phyloP scores from a whole-genome alignment of 2,888 invertebrate genomes.

The Nipponacmea schrenckii region DNA sequence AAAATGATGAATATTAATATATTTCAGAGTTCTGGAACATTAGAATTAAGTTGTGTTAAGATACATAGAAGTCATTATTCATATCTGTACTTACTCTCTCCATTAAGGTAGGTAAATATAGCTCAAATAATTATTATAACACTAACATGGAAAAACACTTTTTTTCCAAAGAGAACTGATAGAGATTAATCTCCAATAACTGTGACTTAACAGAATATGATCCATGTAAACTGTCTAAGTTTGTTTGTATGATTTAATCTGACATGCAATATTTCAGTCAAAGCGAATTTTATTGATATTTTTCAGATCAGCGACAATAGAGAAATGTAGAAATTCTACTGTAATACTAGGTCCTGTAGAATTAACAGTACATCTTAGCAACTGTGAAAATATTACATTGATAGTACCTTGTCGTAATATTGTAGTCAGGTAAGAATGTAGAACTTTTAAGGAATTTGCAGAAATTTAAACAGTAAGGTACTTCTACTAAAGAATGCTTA shows the following conservation, averaged over 20 bases:
- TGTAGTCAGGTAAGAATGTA: constrained; percentile 57
- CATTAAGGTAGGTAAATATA: constrained; percentile 64
- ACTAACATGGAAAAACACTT: too few relatives aligned
- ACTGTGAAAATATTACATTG: constrained; percentile 67
- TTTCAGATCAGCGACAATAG: constrained; percentile 64
- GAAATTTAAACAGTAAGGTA: too few relatives aligned
- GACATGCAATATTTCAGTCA: too few relatives aligned
- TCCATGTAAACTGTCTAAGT: too few relatives aligned
- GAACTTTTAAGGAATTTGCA: too few relatives aligned
- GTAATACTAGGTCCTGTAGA: constrained; percentile 68
- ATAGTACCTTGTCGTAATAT: constrained; percentile 65
- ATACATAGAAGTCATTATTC: constrained; percentile 66
- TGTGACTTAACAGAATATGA: too few relatives aligned
- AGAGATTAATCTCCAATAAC: too few relatives aligned
- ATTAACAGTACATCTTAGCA: constrained; percentile 63
- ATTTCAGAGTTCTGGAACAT: constrained; percentile 64
- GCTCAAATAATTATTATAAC: too few relatives aligned
- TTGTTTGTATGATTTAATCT: too few relatives aligned
- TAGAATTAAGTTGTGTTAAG: constrained; percentile 65
- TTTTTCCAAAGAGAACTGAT: too few relatives aligned
- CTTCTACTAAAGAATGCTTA: too few relatives aligned
- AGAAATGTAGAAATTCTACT: constrained; percentile 67
- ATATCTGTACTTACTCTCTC: constrained; percentile 64
- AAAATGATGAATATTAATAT: constrained; percentile 2
- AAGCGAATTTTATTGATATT: too few relatives aligned